Evolutionary conservation across 2,888 invertebrate genomes (phyloP).

Genomic region (Phasia obesa): DNA sequence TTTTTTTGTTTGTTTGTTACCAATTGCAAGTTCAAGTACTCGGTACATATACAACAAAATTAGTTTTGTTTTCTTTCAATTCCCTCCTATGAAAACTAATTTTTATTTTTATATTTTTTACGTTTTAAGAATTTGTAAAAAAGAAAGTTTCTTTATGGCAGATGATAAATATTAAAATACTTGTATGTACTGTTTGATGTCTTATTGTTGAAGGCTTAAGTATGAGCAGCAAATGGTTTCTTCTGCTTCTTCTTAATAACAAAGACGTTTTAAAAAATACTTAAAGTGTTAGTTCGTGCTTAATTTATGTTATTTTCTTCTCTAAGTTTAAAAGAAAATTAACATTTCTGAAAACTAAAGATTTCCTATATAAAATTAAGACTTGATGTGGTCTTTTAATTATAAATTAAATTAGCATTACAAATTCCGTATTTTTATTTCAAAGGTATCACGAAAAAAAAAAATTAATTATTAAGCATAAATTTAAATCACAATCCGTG

Average conservation of each 20-base stretch:
- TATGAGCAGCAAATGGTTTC: neutral
- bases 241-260: slow-evolving; percentile 8
- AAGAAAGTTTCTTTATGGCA: slow-evolving; percentile 63
- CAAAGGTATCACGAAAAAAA: no score
- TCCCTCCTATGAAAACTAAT: slow-evolving; percentile 20
- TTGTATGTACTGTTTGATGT: no score
- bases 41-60: neutral
- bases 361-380: slow-evolving; percentile 36
- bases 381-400: slow-evolving; percentile 11
- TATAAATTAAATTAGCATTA: no score
- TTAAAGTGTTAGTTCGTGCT: slow-evolving; percentile 62
- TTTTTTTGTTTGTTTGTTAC: slow-evolving; percentile 24
- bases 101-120: slow-evolving; percentile 50
- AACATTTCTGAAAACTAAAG: slow-evolving; percentile 26
- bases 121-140: slow-evolving; percentile 68
- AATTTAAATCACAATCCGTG: no score
- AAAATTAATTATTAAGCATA: no score
- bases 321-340: neutral
- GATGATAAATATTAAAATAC: slow-evolving; percentile 20
- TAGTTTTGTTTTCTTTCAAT: neutral
- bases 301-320: slow-evolving; percentile 49
- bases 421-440: no score
- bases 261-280: slow-evolving; percentile 1
- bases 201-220: slow-evolving; percentile 13
- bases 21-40: slow-evolving; percentile 54